These are phyloP conservation scores for Zeus faber DNA, from an alignment of 2,113 vertebrate species.

Conservation along the genomic window DNA sequence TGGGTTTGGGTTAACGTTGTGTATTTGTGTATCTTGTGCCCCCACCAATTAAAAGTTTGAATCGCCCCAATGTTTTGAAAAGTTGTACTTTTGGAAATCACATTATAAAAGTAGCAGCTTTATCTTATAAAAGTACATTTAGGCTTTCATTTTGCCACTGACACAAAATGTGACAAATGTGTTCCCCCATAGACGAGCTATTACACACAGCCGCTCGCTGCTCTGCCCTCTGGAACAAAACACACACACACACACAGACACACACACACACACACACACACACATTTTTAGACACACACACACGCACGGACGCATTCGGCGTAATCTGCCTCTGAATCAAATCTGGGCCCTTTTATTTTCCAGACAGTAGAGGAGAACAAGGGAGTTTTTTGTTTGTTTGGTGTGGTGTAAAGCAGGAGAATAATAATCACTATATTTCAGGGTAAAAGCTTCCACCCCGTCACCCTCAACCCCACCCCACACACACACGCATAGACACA, in stretches of 20 bases:
- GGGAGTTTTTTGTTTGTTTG: constrained; percentile 10
- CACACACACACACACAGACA: no score
- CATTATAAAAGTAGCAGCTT: no score
- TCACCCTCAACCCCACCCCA: no score
- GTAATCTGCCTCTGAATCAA: constrained; percentile 63
- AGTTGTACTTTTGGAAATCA: no score
- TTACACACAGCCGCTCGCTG: constrained; percentile 47
- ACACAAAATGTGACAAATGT: constrained; percentile 60
- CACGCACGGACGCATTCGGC: constrained; percentile 28
- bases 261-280: no score
- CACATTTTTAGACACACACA: constrained; percentile 2
- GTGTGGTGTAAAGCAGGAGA: constrained; percentile 24
- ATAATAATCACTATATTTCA: constrained; percentile 56
- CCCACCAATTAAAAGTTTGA: no score
- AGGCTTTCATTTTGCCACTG: constrained; percentile 32
- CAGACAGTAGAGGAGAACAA: constrained; percentile 34
- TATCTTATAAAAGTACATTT: constrained; percentile 25
- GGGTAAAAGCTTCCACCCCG: constrained; percentile 4
- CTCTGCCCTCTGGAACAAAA: no score
- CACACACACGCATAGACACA: no score
- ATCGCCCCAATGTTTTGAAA: no score
- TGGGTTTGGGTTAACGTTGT: no score
- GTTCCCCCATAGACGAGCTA: constrained; percentile 49
- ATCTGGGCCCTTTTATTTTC: constrained; percentile 62
- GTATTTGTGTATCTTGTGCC: no score